phyloP scores from a whole-genome alignment of 2,888 invertebrate species.

The Chrysolina americana region DNA sequence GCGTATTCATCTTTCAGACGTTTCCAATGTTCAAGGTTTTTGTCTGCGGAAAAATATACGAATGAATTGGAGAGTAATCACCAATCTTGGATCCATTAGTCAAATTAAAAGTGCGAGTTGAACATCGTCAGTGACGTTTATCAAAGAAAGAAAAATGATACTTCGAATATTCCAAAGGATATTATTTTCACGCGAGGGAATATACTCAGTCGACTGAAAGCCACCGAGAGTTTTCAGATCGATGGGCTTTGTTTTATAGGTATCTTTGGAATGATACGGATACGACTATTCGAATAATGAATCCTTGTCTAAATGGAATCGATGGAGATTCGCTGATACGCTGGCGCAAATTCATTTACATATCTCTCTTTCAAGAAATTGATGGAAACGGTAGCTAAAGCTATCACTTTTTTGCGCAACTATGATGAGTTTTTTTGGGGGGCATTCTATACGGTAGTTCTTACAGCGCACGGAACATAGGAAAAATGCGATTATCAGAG shows the following conservation, averaged over 20 bases:
- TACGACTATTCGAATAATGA: slow-evolving; percentile 2
- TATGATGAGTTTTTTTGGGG: no score
- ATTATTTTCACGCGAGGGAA: slow-evolving; percentile 34
- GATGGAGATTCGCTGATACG: background rate
- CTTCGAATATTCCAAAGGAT: slow-evolving; percentile 46
- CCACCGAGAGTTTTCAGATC: slow-evolving; percentile 26
- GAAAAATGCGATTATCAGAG: no score
- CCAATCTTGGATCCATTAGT: slow-evolving; percentile 52
- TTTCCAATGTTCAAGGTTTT: slow-evolving; percentile 40
- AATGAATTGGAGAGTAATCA: slow-evolving; percentile 50
- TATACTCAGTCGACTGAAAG: slow-evolving; percentile 32
- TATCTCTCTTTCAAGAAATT: no score
- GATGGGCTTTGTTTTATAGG: slow-evolving; percentile 29
- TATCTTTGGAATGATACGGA: background rate
- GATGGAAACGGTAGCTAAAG: no score
- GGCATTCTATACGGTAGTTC: no score
- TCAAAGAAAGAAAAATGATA: slow-evolving; percentile 50
- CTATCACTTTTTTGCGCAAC: no score
- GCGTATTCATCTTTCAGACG: slow-evolving; percentile 38
- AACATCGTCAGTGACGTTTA: slow-evolving; percentile 48
- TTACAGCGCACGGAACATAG: no score
- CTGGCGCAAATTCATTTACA: no score
- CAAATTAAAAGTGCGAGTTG: slow-evolving; percentile 52
- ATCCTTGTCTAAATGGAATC: background rate
- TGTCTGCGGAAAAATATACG: slow-evolving; percentile 39